These are phyloP conservation scores for Otolemur crassicaudatus DNA, from an alignment of 2,797 vertebrate genomes.

Conservation along the genomic window DNA sequence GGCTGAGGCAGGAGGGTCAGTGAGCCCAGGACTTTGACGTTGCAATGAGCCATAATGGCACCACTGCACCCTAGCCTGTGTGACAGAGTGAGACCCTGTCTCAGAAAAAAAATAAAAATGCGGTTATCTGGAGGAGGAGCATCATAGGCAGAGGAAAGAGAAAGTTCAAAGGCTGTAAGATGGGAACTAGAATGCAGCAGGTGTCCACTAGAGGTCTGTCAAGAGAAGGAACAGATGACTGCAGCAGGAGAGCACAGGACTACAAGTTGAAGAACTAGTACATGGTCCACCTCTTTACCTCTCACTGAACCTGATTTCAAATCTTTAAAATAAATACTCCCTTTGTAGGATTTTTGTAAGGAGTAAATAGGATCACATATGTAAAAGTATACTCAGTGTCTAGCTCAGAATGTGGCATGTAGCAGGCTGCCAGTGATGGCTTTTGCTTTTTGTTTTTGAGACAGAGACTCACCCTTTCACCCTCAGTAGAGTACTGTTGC, in stretches of 20 bases:
- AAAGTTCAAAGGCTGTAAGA: background rate
- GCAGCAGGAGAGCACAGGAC: background rate
- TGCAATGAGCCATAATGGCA: background rate
- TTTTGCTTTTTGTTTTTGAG: background rate
- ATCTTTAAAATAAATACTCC: background rate
- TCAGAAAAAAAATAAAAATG: background rate
- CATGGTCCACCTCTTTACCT: background rate
- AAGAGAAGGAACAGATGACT: background rate
- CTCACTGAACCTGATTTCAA: slow-evolving; percentile 48
- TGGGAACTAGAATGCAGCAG: background rate
- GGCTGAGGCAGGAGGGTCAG: background rate
- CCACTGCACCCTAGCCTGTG: background rate
- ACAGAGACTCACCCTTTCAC: no score
- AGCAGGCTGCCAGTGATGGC: background rate
- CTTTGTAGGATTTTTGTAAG: background rate
- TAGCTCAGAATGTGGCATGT: background rate
- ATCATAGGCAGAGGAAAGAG: background rate
- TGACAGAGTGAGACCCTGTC: background rate
- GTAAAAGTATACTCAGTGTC: background rate
- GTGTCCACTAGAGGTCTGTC: background rate
- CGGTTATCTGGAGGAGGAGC: background rate
- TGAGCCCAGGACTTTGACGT: background rate
- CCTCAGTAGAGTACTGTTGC: no score
- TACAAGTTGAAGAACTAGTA: background rate
- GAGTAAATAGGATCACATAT: background rate